Percentiles rank a stretch among this genome's conserved stretches.
These are phyloP conservation scores for Temnothorax nylanderi DNA, from an alignment of 1,140 invertebrate genomes.

Conservation along the genomic window DNA sequence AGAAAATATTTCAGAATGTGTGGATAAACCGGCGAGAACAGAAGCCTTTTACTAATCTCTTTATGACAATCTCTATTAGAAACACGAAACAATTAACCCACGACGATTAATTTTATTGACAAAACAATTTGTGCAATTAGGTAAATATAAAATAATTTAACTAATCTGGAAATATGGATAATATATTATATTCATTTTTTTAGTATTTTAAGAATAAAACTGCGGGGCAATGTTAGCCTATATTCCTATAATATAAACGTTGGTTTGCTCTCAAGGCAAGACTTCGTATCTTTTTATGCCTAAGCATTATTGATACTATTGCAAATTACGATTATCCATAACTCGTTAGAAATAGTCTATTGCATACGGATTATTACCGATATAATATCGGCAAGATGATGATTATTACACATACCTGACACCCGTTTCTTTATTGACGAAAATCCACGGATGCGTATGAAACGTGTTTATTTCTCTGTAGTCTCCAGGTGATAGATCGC, in stretches of 20 bases:
- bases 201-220: slow-evolving; percentile 1
- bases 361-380: not conserved
- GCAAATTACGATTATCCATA: not conserved
- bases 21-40: not conserved
- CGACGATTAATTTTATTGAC: not conserved
- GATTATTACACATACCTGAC: slow-evolving; percentile 83
- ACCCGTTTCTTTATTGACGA: slow-evolving; percentile 87
- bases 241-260: not conserved
- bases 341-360: not conserved
- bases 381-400: not conserved
- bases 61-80: not conserved
- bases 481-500: slow-evolving; percentile 84
- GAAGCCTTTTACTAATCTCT: not conserved
- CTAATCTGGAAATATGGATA: not conserved
- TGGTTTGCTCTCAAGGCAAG: not conserved
- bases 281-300: not conserved
- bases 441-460: slow-evolving; percentile 91
- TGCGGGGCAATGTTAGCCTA: not conserved
- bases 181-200: not conserved
- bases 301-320: not conserved
- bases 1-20: not conserved
- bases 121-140: slow-evolving; percentile 17
- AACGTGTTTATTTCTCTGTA: slow-evolving; percentile 90
- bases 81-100: not conserved
- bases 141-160: not conserved